Percentiles rank a stretch among this genome's conserved stretches.
Evolutionary conservation across 1,140 invertebrate species (phyloP).

Genomic region (Drosophila azteca): DNA sequence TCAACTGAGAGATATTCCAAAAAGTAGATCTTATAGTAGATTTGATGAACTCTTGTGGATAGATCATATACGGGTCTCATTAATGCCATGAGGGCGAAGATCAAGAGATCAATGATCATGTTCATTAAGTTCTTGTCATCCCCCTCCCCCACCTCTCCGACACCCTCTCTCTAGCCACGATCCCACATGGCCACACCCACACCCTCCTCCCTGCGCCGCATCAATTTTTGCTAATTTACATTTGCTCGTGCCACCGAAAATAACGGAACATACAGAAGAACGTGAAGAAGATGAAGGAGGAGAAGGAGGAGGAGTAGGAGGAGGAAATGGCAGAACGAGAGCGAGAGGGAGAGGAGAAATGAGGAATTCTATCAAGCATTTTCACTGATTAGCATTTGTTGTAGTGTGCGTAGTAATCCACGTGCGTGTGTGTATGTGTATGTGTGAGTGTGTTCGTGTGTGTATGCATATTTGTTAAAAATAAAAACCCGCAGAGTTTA

Average conservation of each 20-base stretch:
- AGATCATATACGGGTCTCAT: no score
- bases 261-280: slow-evolving; percentile 20
- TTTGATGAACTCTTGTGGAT: no score
- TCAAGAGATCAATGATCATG: slow-evolving; percentile 49
- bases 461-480: slow-evolving; percentile 55
- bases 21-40: no score
- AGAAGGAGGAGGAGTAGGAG: not conserved
- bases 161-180: not conserved
- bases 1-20: no score
- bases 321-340: slow-evolving; percentile 1
- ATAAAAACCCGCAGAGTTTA: slow-evolving; percentile 76
- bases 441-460: not conserved
- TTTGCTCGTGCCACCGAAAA: slow-evolving; percentile 68
- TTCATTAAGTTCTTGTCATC: slow-evolving; percentile 51
- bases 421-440: slow-evolving; percentile 14
- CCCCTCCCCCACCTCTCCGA: slow-evolving; percentile 3
- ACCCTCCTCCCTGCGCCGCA: slow-evolving; percentile 6
- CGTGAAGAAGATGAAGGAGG: slow-evolving; percentile 20
- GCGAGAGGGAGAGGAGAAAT: not conserved
- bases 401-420: slow-evolving; percentile 24
- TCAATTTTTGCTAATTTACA: slow-evolving; percentile 61
- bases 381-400: slow-evolving; percentile 53
- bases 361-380: slow-evolving; percentile 53
- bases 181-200: not conserved
- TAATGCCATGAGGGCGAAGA: slow-evolving; percentile 17